Conservation (phyloP, 1,140 invertebrate genomes). For the Dolichoris vasculosae region DNA sequence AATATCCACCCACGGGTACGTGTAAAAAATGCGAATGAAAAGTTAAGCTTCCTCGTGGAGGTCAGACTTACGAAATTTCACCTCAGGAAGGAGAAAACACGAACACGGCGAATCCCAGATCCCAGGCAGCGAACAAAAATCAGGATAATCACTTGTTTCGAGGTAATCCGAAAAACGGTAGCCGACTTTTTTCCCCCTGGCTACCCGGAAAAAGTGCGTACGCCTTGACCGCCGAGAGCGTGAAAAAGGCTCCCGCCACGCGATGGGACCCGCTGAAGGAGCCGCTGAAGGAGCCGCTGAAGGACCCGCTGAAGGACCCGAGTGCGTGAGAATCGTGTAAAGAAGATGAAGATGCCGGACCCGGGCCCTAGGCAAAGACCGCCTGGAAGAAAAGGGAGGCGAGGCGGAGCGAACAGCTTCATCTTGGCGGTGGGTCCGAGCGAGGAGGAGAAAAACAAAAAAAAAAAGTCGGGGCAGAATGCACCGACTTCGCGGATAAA, state of each 20-base stretch:
- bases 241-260: conserved; percentile 8
- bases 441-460: too few species aligned
- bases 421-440: conserved; percentile 60
- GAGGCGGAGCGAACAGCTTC: conserved; percentile 57
- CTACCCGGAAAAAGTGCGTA: conserved; percentile 7
- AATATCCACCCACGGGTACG: not conserved
- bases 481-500: conserved; percentile 26
- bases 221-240: not conserved
- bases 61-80: not conserved
- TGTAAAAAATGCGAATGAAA: not conserved
- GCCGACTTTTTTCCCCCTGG: not conserved
- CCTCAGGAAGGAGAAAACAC: too few species aligned
- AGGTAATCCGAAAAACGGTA: not conserved
- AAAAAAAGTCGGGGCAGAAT: conserved; percentile 54
- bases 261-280: conserved; percentile 1
- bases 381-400: conserved; percentile 11
- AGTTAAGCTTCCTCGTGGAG: not conserved
- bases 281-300: too few species aligned
- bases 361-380: conserved; percentile 1
- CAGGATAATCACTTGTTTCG: not conserved
- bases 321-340: conserved; percentile 63
- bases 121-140: not conserved
- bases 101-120: too few species aligned
- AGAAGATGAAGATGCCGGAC: conserved; percentile 57
- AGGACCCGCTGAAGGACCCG: too few species aligned